Evolutionary conservation across 2,888 invertebrate species (phyloP), one percentile per base, ranked within the genome.

Genomic region (Ophion ventricosus): DNA sequence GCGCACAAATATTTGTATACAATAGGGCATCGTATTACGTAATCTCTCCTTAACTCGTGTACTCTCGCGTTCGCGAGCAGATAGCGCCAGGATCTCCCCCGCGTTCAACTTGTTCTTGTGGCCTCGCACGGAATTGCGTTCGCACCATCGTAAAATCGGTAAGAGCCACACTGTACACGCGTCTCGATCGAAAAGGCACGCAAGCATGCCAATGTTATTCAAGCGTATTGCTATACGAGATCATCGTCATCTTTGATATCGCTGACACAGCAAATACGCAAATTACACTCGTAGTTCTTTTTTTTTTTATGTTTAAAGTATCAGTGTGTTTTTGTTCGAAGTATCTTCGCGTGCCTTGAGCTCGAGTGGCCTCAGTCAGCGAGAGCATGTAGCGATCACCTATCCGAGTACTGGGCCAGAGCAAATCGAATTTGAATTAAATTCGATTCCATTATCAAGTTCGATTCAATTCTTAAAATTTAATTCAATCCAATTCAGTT

Each of bases 21-120:
- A 92, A 92, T 92, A 91, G 92, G 88, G 89, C 90, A 92, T 92
- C 92, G 91, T 92, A 92, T 92, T 92, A 90, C 90, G 89, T 91
- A 92, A 92, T 91, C 91, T 91, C 49, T 49, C 49, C 89, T 88
- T 89, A 88, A 90, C 89, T 64, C 43, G 90, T 90, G 91, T 91
- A 91, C 90, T 63, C 73, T 29, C 56, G 72, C 23, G 89, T 88
- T 87, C 83, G 87, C 49, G 49, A 17, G 2, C 49, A 86, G 89
- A 83, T 85, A 85, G 88, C 87, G 87, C 87, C 88, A 87, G 89
- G 90, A 88, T 91, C 91, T 91, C 90, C 90, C 90, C 90, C 91
- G 90, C 91, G 91, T 90, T 90, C 87, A 11, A 49, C 82, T 84
- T 88, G 85, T 86, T 83, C 80, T 79, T 73, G 49, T 17, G 49